Evolutionary conservation across 2,888 invertebrate species (phyloP), one percentile per base, ranked within the genome.

Genomic region (Eupsilia transversa): DNA sequence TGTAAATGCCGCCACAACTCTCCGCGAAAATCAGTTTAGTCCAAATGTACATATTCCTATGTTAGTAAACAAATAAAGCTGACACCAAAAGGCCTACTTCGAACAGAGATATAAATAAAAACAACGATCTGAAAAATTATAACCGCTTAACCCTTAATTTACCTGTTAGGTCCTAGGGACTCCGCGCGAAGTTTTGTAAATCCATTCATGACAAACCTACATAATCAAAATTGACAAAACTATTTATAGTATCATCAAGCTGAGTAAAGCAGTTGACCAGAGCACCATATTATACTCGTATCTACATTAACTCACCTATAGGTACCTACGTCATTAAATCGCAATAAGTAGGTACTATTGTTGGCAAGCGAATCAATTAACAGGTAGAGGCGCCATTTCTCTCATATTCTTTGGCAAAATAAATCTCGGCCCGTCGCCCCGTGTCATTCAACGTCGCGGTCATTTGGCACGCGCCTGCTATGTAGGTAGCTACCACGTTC

Each of bases 381-480:
- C 85, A 77, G 85, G 72, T 84, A 72, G 66, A 56, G 85, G 82
- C 85, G 85, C 77, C 85, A 84, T 84, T 81, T 84, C 80, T 30
- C 38, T 74, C 80, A 81, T 81, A 80, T 56, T 82, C 81, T 80
- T 77, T 82, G 82, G 82, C 82, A 77, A 56, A 72, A 84, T 72
- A 77, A 72, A 80, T 84, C 67, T 30, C 76, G 82, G 14, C 82
- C 59, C 71, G 72, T 67, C 81, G 73, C 49, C 33, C 60, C 69
- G 69, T 76, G 82, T 84, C 85, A 81, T 72, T 82, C 85, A 77
- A n/a, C 81, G 82, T 27, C 41, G 60, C 67, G 72, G 71, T 72
- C 60, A 72, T 52, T 82, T 82, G 84, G 82, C 82, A 82, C 82
- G 82, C 71, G 66, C 14, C 35, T 23, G 49, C 56, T 41, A 30